These are phyloP conservation scores for Palythoa grandis DNA, from an alignment of 92 coral and sea anemone genomes.

Conservation along the genomic window DNA sequence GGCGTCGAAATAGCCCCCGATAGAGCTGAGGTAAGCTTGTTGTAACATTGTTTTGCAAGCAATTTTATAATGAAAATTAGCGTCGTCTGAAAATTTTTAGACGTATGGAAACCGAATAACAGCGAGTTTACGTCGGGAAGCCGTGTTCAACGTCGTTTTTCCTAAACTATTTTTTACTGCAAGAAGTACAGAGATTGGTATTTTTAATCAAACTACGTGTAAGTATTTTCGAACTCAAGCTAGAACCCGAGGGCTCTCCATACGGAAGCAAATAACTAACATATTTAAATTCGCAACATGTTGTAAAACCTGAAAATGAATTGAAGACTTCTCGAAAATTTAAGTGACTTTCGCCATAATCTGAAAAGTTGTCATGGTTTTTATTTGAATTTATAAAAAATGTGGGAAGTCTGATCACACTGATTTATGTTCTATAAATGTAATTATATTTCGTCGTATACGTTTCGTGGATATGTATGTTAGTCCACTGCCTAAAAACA, in stretches of 20 bases:
- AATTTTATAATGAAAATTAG: background rate
- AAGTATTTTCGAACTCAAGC: background rate
- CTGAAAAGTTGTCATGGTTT: conserved; percentile 31
- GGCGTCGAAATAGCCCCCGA: conserved; percentile 80
- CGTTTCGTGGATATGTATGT: background rate
- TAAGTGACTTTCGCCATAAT: conserved; percentile 6
- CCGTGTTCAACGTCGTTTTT: background rate
- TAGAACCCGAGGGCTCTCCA: background rate
- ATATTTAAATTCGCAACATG: background rate
- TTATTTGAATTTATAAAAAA: background rate
- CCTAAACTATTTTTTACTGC: too few species aligned
- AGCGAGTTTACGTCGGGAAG: background rate
- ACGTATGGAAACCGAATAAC: background rate
- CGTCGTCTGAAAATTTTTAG: too few species aligned
- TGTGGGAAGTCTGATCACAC: background rate
- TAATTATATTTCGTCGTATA: background rate
- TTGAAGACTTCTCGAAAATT: background rate
- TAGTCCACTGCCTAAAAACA: background rate
- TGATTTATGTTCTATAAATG: background rate
- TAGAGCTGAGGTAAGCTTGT: conserved; percentile 75
- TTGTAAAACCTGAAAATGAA: too few species aligned
- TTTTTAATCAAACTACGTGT: background rate
- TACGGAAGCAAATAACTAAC: background rate
- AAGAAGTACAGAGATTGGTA: background rate
- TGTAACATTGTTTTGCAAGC: background rate